Percentiles rank a stretch among this genome's conserved stretches.
These are phyloP conservation scores for Labeo catla DNA, from an alignment of 2,113 vertebrate species.

Conservation along the genomic window DNA sequence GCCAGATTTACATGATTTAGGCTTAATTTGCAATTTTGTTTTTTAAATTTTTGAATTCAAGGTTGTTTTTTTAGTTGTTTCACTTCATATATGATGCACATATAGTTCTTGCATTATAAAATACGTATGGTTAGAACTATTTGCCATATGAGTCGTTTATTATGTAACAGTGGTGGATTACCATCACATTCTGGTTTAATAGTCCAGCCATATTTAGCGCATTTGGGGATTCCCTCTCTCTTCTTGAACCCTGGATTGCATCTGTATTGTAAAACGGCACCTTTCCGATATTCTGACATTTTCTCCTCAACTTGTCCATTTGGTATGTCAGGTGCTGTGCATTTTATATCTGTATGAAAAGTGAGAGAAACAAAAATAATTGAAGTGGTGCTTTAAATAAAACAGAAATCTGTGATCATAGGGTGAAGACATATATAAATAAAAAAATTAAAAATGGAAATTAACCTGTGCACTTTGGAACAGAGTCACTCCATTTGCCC, in stretches of 20 bases:
- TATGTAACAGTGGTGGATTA: constrained; percentile 40
- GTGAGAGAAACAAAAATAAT: not conserved
- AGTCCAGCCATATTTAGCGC: constrained; percentile 60
- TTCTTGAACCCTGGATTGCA: not conserved
- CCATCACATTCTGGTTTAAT: constrained; percentile 66
- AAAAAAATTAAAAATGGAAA: not conserved
- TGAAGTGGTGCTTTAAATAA: not conserved
- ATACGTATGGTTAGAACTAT: not conserved
- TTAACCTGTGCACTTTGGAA: constrained; percentile 67
- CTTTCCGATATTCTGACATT: not conserved
- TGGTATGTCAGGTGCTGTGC: not conserved
- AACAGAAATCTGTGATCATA: not conserved
- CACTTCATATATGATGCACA: no score
- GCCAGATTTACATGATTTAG: no score
- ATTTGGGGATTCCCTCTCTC: constrained; percentile 44
- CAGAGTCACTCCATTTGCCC: constrained; percentile 50
- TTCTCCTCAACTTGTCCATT: constrained; percentile 30
- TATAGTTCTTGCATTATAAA: no score
- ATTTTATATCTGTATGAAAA: constrained; percentile 62
- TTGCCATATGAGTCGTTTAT: not conserved
- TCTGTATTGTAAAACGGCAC: constrained; percentile 28
- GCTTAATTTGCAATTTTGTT: no score
- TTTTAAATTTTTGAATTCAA: no score
- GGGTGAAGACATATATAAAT: not conserved
- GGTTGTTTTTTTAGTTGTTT: no score